phyloP scores from a whole-genome alignment of 1,140 invertebrate genomes.

The Mesaphorura yosii region DNA sequence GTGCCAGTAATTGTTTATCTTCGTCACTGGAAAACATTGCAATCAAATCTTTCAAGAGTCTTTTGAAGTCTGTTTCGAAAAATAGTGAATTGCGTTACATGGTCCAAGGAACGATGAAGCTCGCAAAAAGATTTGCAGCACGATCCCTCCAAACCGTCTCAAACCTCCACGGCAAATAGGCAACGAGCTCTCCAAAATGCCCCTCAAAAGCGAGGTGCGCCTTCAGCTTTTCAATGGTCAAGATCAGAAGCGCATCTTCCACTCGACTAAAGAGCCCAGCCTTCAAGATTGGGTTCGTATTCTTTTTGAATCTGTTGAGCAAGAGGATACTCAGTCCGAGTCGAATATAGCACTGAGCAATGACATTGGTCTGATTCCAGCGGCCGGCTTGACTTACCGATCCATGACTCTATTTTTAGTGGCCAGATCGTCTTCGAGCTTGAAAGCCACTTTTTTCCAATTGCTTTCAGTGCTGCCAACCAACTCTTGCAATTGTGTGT shows the following conservation, averaged over 20 bases:
- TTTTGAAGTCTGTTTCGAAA: not conserved
- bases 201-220: constrained; percentile 17
- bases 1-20: constrained; percentile 17
- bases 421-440: not conserved
- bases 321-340: no score
- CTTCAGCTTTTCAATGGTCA: constrained; percentile 27
- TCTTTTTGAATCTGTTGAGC: constrained; percentile 6
- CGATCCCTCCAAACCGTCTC: constrained; percentile 30
- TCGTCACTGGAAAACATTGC: constrained; percentile 21
- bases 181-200: constrained; percentile 25
- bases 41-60: not conserved
- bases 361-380: not conserved
- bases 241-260: constrained; percentile 24
- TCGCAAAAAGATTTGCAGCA: constrained; percentile 27
- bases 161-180: constrained; percentile 29
- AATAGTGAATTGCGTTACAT: constrained; percentile 12
- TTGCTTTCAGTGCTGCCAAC: not conserved
- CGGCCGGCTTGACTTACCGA: not conserved
- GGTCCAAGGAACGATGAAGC: constrained; percentile 31
- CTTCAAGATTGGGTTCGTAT: constrained; percentile 8
- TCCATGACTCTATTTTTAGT: constrained; percentile 1
- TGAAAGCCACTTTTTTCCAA: not conserved
- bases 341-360: no score
- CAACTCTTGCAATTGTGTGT: not conserved
- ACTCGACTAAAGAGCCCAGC: constrained; percentile 23